A percentile compares a stretch with the other conserved stretches of the same genome.
These are phyloP conservation scores for Calliopsis andreniformis DNA, from an alignment of 1,140 invertebrate species.

Conservation along the genomic window DNA sequence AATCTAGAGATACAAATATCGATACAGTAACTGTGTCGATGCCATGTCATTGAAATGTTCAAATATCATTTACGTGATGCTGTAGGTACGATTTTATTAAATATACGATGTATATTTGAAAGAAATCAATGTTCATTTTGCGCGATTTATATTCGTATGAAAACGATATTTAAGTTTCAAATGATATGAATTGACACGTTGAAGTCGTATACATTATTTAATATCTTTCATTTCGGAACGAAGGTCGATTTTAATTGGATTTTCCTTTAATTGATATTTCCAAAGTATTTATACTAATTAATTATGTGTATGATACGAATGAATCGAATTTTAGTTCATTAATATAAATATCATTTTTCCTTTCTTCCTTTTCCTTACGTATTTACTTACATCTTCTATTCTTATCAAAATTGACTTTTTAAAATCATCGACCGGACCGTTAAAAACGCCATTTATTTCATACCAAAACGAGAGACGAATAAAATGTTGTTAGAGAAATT, in stretches of 20 bases:
- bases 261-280: neutral
- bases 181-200: neutral
- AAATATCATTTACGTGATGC: slow-evolving; percentile 9
- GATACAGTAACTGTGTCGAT: neutral
- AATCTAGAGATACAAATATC: slow-evolving; percentile 8
- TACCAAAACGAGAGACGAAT: neutral
- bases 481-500: neutral
- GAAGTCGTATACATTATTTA: neutral
- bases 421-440: neutral
- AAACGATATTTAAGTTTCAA: slow-evolving; percentile 23
- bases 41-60: neutral
- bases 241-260: no score
- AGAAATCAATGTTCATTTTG: neutral
- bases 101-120: neutral
- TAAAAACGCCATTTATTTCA: neutral
- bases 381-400: neutral
- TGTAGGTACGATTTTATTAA: neutral
- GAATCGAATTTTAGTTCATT: neutral
- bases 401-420: neutral
- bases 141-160: neutral
- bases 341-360: neutral
- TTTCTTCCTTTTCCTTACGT: neutral
- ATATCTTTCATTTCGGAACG: neutral
- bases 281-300: neutral
- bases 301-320: neutral